Base-by-base conservation (phyloP, 1,140 invertebrate genomes). In the Pseudomyrmex cubaensis region DNA sequence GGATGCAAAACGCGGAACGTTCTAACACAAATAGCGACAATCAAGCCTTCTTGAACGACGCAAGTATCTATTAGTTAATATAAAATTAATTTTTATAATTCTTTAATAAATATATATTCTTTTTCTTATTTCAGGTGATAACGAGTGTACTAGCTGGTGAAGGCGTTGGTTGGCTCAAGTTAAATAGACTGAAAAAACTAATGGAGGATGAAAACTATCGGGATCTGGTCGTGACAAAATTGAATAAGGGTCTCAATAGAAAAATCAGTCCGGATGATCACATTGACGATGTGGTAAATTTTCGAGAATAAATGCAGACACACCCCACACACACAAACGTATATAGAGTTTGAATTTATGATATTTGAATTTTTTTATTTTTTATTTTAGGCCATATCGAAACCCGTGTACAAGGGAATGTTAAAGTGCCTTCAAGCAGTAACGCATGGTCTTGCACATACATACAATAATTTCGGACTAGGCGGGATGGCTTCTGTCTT, bases 161-260 rank as follows among this genome's bases (percentile, higher is more conserved):
- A 95, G 99, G 99, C 2, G 97, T 99, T 15, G 98, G 99, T 52
- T 99, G 99, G 98, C 95, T 99, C 20, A 99, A 99, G 94, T 93
- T 99, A 7, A 99, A 98, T 91, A 96, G 99, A 52, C 95, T 99
- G 20, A 98, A 98, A 91, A 99, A 99, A 92, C 94, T 99, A 5
- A 99, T 99, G 98, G 99, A 99, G 94, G 99, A 99, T 94, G 99
- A 99, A 95, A 99, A 98, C 74, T 99, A 99, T 95, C 95, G 99
- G 48, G 99, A 99, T 92, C 97, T 99, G 93, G 97, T 99, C 10
- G 96, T 99, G 1, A 98, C 97, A 67, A 98, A 99, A 92, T 95
- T 99, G 9, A 99, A 99, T 93, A 97, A 97, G 87, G 98, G 98
- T 82, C 95, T 99, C 20, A 98, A 99, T 89, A 97, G 97, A 86